Conservation (phyloP, 2,113 vertebrate genomes). For the Triplophysa rosa region DNA sequence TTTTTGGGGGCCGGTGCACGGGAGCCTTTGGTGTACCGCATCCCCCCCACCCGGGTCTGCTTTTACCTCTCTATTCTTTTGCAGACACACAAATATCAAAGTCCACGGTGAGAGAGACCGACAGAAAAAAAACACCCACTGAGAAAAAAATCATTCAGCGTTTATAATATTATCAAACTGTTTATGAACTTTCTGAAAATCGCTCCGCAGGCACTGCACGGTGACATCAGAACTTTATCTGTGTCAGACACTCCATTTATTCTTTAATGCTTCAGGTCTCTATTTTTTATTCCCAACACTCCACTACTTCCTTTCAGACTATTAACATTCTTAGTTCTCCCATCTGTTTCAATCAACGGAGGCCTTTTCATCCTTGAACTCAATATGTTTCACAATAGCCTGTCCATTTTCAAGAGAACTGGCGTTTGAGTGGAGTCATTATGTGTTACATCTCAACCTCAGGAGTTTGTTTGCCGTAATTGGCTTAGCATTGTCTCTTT, state of each 20-base stretch:
- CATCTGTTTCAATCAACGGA: slow-evolving; percentile 49
- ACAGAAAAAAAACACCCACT: background rate
- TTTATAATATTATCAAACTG: background rate
- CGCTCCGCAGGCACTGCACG: background rate
- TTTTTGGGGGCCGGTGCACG: slow-evolving; percentile 57
- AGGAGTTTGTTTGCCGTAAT: slow-evolving; percentile 51
- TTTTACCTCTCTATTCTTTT: slow-evolving; percentile 43
- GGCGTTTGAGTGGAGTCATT: slow-evolving; percentile 58
- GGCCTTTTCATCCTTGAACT: slow-evolving; percentile 61
- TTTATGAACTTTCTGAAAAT: slow-evolving; percentile 1
- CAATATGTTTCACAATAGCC: slow-evolving; percentile 47
- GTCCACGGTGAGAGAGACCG: background rate
- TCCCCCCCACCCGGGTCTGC: slow-evolving; percentile 37
- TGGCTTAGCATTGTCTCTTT: slow-evolving; percentile 45
- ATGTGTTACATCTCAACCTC: slow-evolving; percentile 40
- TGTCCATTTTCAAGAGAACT: slow-evolving; percentile 54
- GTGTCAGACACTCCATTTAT: slow-evolving; percentile 35
- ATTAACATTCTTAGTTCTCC: slow-evolving; percentile 50
- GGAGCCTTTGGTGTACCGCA: slow-evolving; percentile 43
- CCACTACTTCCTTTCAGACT: slow-evolving; percentile 40
- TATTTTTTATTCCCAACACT: slow-evolving; percentile 39
- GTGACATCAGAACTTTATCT: slow-evolving; percentile 28
- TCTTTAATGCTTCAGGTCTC: slow-evolving; percentile 21
- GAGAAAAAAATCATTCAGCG: background rate
- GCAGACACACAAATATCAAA: slow-evolving; percentile 50